phyloP scores from a whole-genome alignment of 2,113 vertebrate species.

The Crotalus horridus region DNA sequence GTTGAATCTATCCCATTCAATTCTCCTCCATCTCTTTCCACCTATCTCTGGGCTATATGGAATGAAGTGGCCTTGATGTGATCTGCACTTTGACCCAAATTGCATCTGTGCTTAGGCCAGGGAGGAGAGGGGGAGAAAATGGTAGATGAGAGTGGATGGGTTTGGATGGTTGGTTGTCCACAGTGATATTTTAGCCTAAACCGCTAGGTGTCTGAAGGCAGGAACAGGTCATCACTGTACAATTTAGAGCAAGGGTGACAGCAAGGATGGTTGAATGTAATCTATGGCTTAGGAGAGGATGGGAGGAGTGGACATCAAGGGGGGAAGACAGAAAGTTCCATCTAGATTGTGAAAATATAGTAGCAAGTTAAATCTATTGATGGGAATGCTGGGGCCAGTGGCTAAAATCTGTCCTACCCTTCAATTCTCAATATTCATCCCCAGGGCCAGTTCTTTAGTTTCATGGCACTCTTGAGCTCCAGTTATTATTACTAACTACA shows the following conservation, averaged over 20 bases:
- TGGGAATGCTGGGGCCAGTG: background rate
- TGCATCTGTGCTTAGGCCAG: background rate
- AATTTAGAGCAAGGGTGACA: background rate
- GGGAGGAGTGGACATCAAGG: background rate
- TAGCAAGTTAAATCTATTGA: background rate
- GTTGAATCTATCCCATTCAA: background rate
- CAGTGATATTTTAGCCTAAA: background rate
- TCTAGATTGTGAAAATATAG: background rate
- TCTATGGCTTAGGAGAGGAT: background rate
- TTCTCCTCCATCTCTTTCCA: background rate
- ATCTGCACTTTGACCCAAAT: background rate
- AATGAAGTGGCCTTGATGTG: background rate
- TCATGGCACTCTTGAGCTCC: background rate
- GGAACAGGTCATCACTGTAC: background rate
- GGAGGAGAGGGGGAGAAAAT: background rate
- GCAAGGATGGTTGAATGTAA: background rate
- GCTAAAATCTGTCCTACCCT: background rate
- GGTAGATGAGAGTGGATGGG: background rate
- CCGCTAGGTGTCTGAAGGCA: background rate
- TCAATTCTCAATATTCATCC: background rate
- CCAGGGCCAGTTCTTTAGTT: background rate
- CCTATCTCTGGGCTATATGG: background rate
- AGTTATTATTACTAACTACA: background rate
- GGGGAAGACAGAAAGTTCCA: background rate
- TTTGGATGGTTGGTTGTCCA: background rate